Base-by-base conservation (phyloP, 2,113 vertebrate species). In the Ammodytes marinus region DNA sequence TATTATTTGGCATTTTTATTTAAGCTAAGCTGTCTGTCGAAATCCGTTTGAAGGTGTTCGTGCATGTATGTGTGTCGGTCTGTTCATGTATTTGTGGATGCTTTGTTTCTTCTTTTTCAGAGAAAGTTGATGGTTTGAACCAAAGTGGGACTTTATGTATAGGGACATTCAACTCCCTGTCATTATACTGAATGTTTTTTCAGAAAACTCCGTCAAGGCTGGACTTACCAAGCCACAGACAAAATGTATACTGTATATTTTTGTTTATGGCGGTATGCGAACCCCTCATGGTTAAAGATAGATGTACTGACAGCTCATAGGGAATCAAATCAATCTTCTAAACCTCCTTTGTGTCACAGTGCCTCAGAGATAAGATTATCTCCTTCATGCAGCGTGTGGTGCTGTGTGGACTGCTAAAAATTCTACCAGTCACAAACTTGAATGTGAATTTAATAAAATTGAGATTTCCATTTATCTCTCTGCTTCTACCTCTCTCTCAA, bases 321-420 rank as follows among this genome's bases (percentile, higher is more conserved):
- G 15, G 9, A 76, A 54, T 80, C 77, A 65, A 69, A 79, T 76
- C 47, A n/a, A 53, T 61, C 47, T 0, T 15, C 77, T 57, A 55
- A 84, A 64, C 57, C 69, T 17, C 14, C 45, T 50, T 66, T 47
- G n/a, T 57, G 43, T 71, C 59, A n/a, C 40, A 63, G 39, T 66
- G 47, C 52, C 74, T 74, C 78, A 58, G 3, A 65, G 50, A 69
- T 53, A 42, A 65, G 55, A 61, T 50, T 5, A 46, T n/a, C 8
- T 54, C 40, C 14, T 43, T 52, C 58, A 59, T 19, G 9, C 66
- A 61, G 13, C 17, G 54, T 39, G 66, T 60, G 27, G 53, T 47
- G 59, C 13, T 54, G 39, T 53, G 53, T 46, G 54, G 39, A 19
- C 59, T 43, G 42, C 53, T 53, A 63, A 53, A 69, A 50, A 40